Base-by-base conservation (phyloP, 2,797 vertebrate genomes). In the Microctenopoma stevenorrisi region DNA sequence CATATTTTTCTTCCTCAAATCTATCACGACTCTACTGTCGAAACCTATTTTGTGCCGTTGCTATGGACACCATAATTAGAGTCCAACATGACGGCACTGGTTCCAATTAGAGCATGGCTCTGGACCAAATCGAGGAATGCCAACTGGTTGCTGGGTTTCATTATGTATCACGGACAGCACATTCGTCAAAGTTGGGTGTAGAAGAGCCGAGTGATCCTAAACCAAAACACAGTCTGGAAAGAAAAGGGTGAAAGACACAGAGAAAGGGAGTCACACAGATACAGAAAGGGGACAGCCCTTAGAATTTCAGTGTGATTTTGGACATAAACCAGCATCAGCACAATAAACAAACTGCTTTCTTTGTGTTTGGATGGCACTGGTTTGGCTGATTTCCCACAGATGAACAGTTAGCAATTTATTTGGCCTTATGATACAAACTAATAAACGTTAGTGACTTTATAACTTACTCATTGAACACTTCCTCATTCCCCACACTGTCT, bases 61-160 rank as follows among this genome's bases (percentile, higher is more conserved):
- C 89, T 75, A 84, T 79, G 77, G 89, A 69, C 76, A 87, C 79
- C 43, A 60, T 78, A 86, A 87, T 87, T 88, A 82, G 50, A 78
- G 83, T 78, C 70, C 81, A 68, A 55, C 35, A 61, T 15, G 49
- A 76, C 69, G 68, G 43, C 76, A 78, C 64, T 64, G 64, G 79
- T 84, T 88, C 74, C 79, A 84, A 81, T 85, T 79, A 89, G 69
- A 79, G 64, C 72, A 43, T 73, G 68, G 80, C 81, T 81, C 51
- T 49, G 30, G 53, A 73, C 70, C 72, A 81, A 71, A 65, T 44
- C 26, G 1, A 74, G 62, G 30, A 67, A 68, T 46, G 70, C 69
- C 81, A 86, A 81, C 40, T 75, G 74, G 58, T 79, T 48, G 65
- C 68, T 76, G 64, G 55, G 74, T 66, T 77, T 68, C 73, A 48